These are phyloP conservation scores for Hipparchia semele DNA, from an alignment of 2,888 invertebrate genomes.

Conservation along the genomic window DNA sequence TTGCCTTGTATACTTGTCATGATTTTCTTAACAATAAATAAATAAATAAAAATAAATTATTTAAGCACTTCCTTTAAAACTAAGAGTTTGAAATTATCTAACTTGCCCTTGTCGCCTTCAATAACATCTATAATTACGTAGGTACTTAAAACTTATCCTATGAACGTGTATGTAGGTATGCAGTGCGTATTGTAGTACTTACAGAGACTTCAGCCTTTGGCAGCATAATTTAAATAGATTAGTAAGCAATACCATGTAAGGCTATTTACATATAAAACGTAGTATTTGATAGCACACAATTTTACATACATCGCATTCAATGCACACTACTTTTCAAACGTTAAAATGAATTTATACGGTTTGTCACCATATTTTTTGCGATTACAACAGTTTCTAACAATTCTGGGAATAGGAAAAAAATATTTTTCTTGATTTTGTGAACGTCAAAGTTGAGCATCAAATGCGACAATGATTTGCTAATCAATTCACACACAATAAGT, in stretches of 20 bases:
- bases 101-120: neutral
- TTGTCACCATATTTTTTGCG: no score
- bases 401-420: no score
- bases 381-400: no score
- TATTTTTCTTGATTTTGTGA: no score
- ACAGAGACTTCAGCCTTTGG: slow-evolving; percentile 88
- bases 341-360: neutral
- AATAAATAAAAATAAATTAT: no score
- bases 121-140: neutral
- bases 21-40: no score
- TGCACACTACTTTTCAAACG: neutral
- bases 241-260: slow-evolving; percentile 61
- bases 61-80: neutral
- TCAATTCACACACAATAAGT: neutral
- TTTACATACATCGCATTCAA: neutral
- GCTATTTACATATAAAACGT: slow-evolving; percentile 65
- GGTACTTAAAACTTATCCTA: slow-evolving; percentile 6
- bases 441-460: neutral
- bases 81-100: neutral
- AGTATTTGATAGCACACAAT: neutral
- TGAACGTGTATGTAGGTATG: neutral
- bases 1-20: no score
- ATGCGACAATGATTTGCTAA: neutral
- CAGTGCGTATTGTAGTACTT: slow-evolving; percentile 71
- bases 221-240: slow-evolving; percentile 77